Conservation (phyloP, 2,113 vertebrate genomes). For the Xiphophorus maculatus region DNA sequence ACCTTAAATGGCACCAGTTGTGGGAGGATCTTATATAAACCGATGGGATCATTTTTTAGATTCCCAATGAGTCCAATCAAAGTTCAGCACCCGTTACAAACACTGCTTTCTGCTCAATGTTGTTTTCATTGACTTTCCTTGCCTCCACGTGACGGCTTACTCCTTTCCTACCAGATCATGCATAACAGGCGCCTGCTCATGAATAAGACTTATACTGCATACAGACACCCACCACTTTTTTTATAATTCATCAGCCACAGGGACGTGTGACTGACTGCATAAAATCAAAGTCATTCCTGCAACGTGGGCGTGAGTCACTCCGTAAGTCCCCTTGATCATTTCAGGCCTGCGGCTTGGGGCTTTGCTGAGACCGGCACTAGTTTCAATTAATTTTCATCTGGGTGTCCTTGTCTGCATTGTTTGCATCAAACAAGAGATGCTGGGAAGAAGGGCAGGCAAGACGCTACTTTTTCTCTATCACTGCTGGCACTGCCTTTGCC, state of each 20-base stretch:
- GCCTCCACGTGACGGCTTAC: conserved; percentile 29
- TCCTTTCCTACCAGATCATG: conserved; percentile 42
- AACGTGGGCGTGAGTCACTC: conserved; percentile 42
- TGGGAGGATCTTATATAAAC: background rate
- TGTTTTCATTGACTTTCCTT: conserved; percentile 6
- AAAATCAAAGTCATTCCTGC: conserved; percentile 40
- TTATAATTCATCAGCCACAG: conserved; percentile 39
- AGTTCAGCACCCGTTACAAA: background rate
- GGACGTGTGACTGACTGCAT: conserved; percentile 42
- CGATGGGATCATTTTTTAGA: background rate
- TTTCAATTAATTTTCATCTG: conserved; percentile 53
- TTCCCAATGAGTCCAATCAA: background rate
- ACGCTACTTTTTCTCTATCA: conserved; percentile 7
- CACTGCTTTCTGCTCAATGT: background rate
- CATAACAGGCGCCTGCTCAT: conserved; percentile 48
- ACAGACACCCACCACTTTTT: conserved; percentile 41
- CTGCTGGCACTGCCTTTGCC: background rate
- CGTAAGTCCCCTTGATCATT: conserved; percentile 49
- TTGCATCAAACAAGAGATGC: conserved; percentile 29
- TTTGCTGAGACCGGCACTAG: conserved; percentile 43
- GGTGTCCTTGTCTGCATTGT: conserved; percentile 43
- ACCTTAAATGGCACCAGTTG: background rate
- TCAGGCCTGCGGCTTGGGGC: conserved; percentile 13
- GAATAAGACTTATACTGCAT: conserved; percentile 11
- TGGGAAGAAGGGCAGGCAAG: conserved; percentile 22